These are phyloP conservation scores for Pachyrhynchus sulphureomaculatus DNA, from an alignment of 1,140 invertebrate species.

Conservation along the genomic window DNA sequence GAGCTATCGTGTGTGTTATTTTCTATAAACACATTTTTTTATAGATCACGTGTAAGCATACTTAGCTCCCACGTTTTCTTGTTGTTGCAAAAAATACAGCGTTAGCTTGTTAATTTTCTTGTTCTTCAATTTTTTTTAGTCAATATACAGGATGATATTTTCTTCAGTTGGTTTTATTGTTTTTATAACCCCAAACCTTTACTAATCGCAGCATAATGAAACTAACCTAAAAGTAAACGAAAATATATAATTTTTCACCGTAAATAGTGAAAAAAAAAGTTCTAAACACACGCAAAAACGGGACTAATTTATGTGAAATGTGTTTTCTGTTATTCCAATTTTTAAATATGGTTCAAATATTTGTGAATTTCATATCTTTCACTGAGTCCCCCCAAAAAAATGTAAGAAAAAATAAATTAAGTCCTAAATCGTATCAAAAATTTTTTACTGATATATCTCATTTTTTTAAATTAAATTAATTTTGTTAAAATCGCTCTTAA, in stretches of 20 bases:
- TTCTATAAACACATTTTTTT: conserved; percentile 33
- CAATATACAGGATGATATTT: conserved; percentile 27
- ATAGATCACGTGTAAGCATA: conserved; percentile 26
- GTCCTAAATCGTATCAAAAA: no score
- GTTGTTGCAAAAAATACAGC: conserved; percentile 29
- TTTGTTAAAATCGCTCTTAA: no score
- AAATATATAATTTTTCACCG: no score
- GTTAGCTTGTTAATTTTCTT: conserved; percentile 6
- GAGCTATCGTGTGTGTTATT: conserved; percentile 52
- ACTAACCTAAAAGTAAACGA: no score
- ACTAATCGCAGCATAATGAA: no score
- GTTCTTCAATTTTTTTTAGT: conserved; percentile 7
- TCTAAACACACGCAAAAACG: background rate
- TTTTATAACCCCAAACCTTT: conserved; percentile 14
- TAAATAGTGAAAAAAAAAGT: no score
- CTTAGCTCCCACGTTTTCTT: conserved; percentile 32
- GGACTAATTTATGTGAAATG: background rate
- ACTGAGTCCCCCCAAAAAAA: no score
- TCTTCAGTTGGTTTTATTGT: conserved; percentile 22
- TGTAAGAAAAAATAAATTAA: no score
- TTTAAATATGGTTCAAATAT: background rate
- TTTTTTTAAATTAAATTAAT: no score
- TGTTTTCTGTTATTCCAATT: background rate
- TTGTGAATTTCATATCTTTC: no score
- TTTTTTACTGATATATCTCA: no score